These are phyloP conservation scores for Tachina grossa DNA, from an alignment of 2,888 invertebrate genomes.

Conservation along the genomic window DNA sequence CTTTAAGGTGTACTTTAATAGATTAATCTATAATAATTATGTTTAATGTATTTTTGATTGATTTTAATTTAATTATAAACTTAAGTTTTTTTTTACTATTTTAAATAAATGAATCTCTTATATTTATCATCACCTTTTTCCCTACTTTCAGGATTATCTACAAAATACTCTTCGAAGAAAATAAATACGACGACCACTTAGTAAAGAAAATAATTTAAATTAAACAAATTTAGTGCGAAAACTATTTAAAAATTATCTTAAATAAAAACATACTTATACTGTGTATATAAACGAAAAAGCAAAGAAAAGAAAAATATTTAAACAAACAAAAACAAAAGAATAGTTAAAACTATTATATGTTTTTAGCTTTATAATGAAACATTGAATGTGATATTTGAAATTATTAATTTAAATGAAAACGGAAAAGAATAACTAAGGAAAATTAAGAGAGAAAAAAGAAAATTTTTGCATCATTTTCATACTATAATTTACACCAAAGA, in stretches of 20 bases:
- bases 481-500: conserved; percentile 59
- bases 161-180: conserved; percentile 62
- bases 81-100: background rate
- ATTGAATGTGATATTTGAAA: conserved; percentile 71
- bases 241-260: conserved; percentile 18
- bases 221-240: conserved; percentile 34
- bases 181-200: conserved; percentile 55
- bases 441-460: background rate
- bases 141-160: conserved; percentile 54
- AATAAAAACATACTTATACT: conserved; percentile 62
- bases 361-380: conserved; percentile 63
- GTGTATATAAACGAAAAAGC: conserved; percentile 64
- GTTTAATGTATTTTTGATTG: no score
- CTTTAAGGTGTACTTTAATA: no score
- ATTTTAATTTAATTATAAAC: no score
- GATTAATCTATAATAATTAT: no score
- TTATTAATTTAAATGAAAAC: conserved; percentile 62
- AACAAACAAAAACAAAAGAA: conserved; percentile 8
- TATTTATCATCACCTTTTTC: background rate
- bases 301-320: conserved; percentile 18
- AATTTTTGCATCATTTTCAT: conserved; percentile 45
- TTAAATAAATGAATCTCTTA: background rate
- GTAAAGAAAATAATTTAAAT: conserved; percentile 28
- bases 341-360: conserved; percentile 55
- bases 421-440: conserved; percentile 3